Percentiles rank a stretch among this genome's conserved stretches.
phyloP scores from a whole-genome alignment of 2,888 invertebrate genomes.

The Coremacera marginata region DNA sequence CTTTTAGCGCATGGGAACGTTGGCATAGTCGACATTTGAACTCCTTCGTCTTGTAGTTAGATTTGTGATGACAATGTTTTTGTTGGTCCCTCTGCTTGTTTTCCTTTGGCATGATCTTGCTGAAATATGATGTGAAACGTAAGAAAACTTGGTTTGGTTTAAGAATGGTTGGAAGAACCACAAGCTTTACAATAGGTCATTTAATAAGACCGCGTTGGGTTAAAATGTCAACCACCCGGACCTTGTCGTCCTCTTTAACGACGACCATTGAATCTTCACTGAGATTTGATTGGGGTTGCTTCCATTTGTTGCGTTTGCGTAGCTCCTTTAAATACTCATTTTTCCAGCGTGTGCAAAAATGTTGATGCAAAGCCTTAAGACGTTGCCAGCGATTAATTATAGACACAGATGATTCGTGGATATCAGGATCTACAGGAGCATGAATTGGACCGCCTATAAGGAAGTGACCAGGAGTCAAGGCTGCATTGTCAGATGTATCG shows the following conservation, averaged over 20 bases:
- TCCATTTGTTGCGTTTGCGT: constrained; percentile 21
- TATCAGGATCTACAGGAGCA: neutral
- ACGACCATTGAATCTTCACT: constrained; percentile 14
- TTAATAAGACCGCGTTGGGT: neutral
- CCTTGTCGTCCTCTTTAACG: neutral
- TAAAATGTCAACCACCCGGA: constrained; percentile 16
- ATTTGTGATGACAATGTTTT: too few relatives aligned
- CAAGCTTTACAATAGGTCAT: neutral
- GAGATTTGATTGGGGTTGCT: neutral
- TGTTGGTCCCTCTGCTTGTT: too few relatives aligned
- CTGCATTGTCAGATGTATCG: constrained; percentile 15
- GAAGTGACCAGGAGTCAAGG: constrained; percentile 40
- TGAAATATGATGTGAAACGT: too few relatives aligned
- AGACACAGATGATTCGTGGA: neutral
- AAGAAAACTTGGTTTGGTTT: too few relatives aligned
- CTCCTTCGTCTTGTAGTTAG: too few relatives aligned
- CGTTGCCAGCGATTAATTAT: constrained; percentile 11
- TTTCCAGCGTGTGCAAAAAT: constrained; percentile 3
- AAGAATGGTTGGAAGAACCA: neutral
- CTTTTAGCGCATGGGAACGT: too few relatives aligned
- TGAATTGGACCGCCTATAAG: constrained; percentile 25
- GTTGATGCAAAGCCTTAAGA: neutral
- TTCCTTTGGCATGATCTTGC: too few relatives aligned
- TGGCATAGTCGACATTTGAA: too few relatives aligned
- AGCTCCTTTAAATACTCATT: constrained; percentile 5